Evolutionary conservation across 1,140 invertebrate genomes (phyloP).

Genomic region (Pygmarrhopalites habei): DNA sequence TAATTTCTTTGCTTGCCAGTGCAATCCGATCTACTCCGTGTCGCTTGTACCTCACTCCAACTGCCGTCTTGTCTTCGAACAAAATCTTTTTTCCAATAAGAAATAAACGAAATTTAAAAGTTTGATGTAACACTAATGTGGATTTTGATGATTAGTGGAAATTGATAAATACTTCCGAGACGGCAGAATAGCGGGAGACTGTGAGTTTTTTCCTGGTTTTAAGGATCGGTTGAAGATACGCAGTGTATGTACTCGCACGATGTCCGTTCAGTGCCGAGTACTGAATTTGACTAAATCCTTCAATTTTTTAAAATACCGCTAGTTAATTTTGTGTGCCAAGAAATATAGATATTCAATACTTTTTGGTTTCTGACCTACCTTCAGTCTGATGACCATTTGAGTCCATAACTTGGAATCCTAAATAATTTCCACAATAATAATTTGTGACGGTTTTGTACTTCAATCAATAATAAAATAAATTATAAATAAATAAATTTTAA

Average conservation of each 20-base stretch:
- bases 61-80: too few relatives aligned
- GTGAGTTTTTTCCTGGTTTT: not conserved
- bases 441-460: too few relatives aligned
- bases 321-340: not conserved
- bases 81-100: too few relatives aligned
- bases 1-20: too few relatives aligned
- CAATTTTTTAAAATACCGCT: not conserved
- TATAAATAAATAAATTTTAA: not conserved
- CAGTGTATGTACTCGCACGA: constrained; percentile 3
- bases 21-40: too few relatives aligned
- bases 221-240: constrained; percentile 14
- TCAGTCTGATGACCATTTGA: constrained; percentile 7
- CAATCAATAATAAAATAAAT: not conserved
- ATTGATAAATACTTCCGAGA: constrained; percentile 16
- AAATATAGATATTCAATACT: not conserved
- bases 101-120: too few relatives aligned
- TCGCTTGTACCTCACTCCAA: too few relatives aligned
- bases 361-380: not conserved
- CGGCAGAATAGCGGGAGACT: constrained; percentile 1
- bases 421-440: constrained; percentile 15
- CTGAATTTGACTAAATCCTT: not conserved
- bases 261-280: not conserved
- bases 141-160: too few relatives aligned
- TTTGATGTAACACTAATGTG: too few relatives aligned
- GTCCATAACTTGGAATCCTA: constrained; percentile 9